Evolutionary conservation across 2,113 vertebrate genomes (phyloP), one percentile per base, ranked within the genome.

Genomic region (Pelodiscus sinensis): DNA sequence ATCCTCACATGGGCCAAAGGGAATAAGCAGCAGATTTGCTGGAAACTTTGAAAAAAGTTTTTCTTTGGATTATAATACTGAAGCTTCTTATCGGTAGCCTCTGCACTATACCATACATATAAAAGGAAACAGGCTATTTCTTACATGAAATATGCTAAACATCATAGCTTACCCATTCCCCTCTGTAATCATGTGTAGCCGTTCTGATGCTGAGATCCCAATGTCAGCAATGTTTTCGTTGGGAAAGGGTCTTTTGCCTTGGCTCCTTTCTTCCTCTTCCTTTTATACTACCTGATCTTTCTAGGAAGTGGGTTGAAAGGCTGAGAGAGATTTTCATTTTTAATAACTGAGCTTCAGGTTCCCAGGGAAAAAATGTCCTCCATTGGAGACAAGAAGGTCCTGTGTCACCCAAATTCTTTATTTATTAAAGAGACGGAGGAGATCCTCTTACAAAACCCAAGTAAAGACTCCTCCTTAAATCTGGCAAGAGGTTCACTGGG

Each of bases 381-480:
- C 87, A 90, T 87, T 96, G 95, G 95, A 96, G 94, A 95, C 96
- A 96, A 95, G 96, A 96, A 95, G 92, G 92, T 95, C 96, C 90
- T 92, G 38, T 94, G 86, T 97, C 97, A 96, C 96, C 95, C 96
- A 96, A 95, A 96, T 96, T 94, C 96, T 98, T 98, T 97, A 97
- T 92, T 97, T 98, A 98, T 96, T 97, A 96, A 94, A 96, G 94
- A 97, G 96, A 94, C 87, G 88, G 93, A 85, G 79, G 94, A 96
- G 92, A 97, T 97, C 95, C 91, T 94, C 95, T 97, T 96, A 94
- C 97, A 93, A 96, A 93, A 90, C 68, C 87, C 93, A 84, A 90
- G 83, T 65, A 56, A 88, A 80, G 38, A 68, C 93, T 92, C 82
- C 77, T 94, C 73, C 88, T 93, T 94, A 93, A 97, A 96, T 95